A percentile compares a stretch with the other conserved stretches of the same genome.
phyloP scores from a whole-genome alignment of 1,140 invertebrate species.

The Aplysia californica region DNA sequence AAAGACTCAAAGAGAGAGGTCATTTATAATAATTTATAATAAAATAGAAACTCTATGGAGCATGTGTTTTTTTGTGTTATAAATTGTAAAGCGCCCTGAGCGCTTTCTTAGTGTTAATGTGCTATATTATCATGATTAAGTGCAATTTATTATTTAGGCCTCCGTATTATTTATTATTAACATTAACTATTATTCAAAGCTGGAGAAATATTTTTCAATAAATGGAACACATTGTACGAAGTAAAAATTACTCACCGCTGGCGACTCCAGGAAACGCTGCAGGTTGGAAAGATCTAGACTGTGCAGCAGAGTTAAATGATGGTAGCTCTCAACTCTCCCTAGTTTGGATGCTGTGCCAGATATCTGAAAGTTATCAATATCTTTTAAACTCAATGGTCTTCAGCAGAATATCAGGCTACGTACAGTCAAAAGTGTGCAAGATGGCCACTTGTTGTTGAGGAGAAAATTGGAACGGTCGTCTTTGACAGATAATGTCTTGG shows the following conservation, averaged over 20 bases:
- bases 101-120: too few species aligned
- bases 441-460: neutral
- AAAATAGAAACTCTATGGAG: too few species aligned
- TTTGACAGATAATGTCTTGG: neutral
- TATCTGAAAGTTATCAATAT: slow-evolving; percentile 56
- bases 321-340: slow-evolving; percentile 86
- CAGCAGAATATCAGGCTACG: neutral
- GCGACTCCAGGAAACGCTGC: slow-evolving; percentile 58
- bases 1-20: too few species aligned
- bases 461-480: neutral
- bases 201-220: too few species aligned
- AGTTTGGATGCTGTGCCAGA: slow-evolving; percentile 94
- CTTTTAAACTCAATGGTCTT: neutral
- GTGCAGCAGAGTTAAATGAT: slow-evolving; percentile 93
- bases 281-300: slow-evolving; percentile 83
- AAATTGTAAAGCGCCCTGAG: too few species aligned
- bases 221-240: too few species aligned
- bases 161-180: too few species aligned
- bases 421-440: neutral
- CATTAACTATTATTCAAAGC: too few species aligned
- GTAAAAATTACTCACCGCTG: slow-evolving; percentile 33
- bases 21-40: too few species aligned
- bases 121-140: too few species aligned
- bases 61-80: too few species aligned
- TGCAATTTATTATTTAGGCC: too few species aligned